Conservation (phyloP, 2,888 invertebrate species). For the Melieria picta region DNA sequence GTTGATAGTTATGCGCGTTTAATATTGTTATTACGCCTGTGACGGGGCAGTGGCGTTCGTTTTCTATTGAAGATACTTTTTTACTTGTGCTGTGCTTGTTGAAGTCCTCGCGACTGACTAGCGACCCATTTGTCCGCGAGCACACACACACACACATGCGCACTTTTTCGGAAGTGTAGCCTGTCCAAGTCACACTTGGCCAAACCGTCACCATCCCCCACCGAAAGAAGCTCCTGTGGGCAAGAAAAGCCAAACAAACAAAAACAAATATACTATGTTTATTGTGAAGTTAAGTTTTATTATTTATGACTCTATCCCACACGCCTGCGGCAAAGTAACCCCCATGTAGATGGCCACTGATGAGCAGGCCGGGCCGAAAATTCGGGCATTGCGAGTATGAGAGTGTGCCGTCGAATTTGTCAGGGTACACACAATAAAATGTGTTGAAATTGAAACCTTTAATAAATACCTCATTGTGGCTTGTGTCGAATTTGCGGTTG, state of each 20-base stretch:
- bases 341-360: conserved; percentile 11
- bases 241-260: conserved; percentile 18
- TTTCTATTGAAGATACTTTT: too few relatives aligned
- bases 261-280: conserved; percentile 1
- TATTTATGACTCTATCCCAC: not conserved
- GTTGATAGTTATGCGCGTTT: conserved; percentile 43
- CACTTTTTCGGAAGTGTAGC: too few relatives aligned
- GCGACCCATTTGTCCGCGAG: too few relatives aligned
- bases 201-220: too few relatives aligned
- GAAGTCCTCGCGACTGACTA: too few relatives aligned
- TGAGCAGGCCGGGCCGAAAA: not conserved
- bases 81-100: too few relatives aligned
- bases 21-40: conserved; percentile 40
- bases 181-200: too few relatives aligned
- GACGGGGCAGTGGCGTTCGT: too few relatives aligned
- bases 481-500: conserved; percentile 29
- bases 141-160: too few relatives aligned
- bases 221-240: not conserved
- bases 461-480: conserved; percentile 36
- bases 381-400: not conserved
- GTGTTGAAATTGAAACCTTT: conserved; percentile 35
- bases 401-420: too few relatives aligned
- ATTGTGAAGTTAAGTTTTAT: conserved; percentile 12
- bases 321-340: conserved; percentile 26
- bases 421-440: not conserved